Evolutionary conservation across 2,888 invertebrate species (phyloP), one percentile per base, ranked within the genome.

Genomic region (Melanostoma mellinum): DNA sequence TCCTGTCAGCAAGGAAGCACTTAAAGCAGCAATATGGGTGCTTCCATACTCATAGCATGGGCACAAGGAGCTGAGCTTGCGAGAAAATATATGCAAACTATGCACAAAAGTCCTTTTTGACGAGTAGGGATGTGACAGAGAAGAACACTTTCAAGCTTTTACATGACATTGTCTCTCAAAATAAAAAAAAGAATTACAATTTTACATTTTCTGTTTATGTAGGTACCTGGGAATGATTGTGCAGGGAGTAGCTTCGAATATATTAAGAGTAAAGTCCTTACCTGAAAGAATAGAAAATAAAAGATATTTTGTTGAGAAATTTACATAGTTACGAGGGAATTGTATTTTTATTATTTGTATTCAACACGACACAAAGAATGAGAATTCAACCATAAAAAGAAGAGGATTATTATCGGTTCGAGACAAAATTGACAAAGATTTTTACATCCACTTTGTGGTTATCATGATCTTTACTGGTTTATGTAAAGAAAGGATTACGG

Each of bases 1-100:
- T 78, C 65, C 65, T 78, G 77, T 78, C 77, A 77, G 65, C 65
- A 65, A 72, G 63, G 52, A 72, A 72, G 30, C 56, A 72, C 77
- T 78, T 71, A 69, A 30, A 50, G 4, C 3, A 10, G 35, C n/a
- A 30, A 48, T 48, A 65, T n/a, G 68, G 53, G 46, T 67, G 48
- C 75, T 20, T 20, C 20, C 20, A 20, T 20, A 46, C 32, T 38
- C 9, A 30, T 35, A n/a, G n/a, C 3, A 5, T 10, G 3, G 44
- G 44, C 30, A 53, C 20, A 36, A n/a, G 35, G 10, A 44, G 42
- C 42, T 67, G 42, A 55, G 65, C 36, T 58, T 52, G 52, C 3
- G 30, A 46, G 5, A 44, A 68, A 20, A 69, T 20, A 38, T n/a
- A 48, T 63, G 44, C 55, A 56, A 58, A 72, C 72, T 71, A 65